A percentile compares a stretch with the other conserved stretches of the same genome.
Conservation (phyloP, 2,113 vertebrate species). For the Trogon surrucura region DNA sequence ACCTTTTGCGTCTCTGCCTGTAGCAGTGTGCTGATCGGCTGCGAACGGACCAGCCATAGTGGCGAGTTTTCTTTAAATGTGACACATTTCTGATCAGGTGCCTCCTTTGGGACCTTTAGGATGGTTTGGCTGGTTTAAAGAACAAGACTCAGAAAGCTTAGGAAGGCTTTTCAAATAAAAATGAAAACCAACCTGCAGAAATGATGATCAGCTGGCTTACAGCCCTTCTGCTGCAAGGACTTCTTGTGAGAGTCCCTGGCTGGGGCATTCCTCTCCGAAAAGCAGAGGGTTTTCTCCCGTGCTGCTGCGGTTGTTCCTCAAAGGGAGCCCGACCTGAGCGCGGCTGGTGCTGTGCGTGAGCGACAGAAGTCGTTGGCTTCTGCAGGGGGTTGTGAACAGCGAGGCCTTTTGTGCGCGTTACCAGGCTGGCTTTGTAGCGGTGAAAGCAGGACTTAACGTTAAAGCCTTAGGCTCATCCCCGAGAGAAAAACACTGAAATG, state of each 20-base stretch:
- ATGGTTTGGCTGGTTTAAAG: not conserved
- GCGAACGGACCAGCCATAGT: not conserved
- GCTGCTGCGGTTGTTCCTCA: not conserved
- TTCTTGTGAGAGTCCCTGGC: not conserved
- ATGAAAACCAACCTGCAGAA: no score
- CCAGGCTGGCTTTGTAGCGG: not conserved
- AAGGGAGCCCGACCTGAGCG: not conserved
- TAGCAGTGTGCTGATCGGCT: not conserved
- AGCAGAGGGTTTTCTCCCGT: not conserved
- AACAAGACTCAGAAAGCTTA: not conserved
- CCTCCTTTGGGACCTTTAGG: not conserved
- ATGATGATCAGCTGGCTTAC: not conserved
- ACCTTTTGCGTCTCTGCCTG: not conserved
- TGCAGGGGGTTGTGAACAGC: accelerated
- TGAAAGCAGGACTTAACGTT: not conserved
- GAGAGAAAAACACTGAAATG: not conserved
- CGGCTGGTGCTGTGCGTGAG: not conserved
- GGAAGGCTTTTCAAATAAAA: not conserved
- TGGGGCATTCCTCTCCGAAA: not conserved
- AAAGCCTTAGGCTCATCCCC: not conserved
- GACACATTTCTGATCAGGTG: not conserved
- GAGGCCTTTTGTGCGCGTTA: not conserved
- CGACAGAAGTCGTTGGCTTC: not conserved
- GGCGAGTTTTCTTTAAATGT: not conserved
- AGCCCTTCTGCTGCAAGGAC: not conserved